Evolutionary conservation across 2,113 vertebrate species (phyloP), one percentile per base, ranked within the genome.

Genomic region (Phyllopteryx taeniolatus): DNA sequence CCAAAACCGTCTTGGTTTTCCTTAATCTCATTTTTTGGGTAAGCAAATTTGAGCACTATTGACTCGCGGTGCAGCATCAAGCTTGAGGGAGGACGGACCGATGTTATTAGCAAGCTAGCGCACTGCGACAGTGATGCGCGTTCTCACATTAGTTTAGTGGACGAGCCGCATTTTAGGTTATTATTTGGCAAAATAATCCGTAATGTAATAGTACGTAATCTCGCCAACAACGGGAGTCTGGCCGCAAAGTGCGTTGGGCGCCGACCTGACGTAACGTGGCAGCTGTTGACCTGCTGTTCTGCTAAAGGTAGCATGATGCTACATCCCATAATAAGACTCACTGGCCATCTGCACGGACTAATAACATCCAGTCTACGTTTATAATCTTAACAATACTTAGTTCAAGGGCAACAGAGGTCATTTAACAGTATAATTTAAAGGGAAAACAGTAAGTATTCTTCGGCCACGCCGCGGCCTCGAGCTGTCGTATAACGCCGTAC

Each of bases 21-120:
- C 94, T 99, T 61, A 99, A 98, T 82, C 96, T 99, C 62, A 98
- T 99, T 79, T 99, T 98, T 80, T 98, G 97, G 97, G 97, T 98
- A 92, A 96, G 95, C 33, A 78, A 70, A 19, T 51, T 54, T 8
- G 22, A 42, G 17, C 39, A 39, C 64, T 53, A 69, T 61, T 51
- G 69, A 72, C 35, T 39, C 4, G 77, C 78, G 79, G 83, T 77
- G 76, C 74, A 78, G 83, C 83, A 77, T 79, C 72, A 39, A 39
- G 35, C 56, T 66, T 1, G 53, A 47, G 9, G 74, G 35, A 78
- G 74, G 79, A 33, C 33, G 49, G 82, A 72, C 53, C 78, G 39
- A 64, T 74, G 72, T 62, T 49, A 0, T 77, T 77, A 83, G 84
- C 85, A 43, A 3, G 74, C 77, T 75, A 76, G 77, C 78, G 20